A percentile compares a stretch with the other conserved stretches of the same genome.
These are phyloP conservation scores for Drosophila funebris DNA, from an alignment of 1,140 invertebrate genomes.

Conservation along the genomic window DNA sequence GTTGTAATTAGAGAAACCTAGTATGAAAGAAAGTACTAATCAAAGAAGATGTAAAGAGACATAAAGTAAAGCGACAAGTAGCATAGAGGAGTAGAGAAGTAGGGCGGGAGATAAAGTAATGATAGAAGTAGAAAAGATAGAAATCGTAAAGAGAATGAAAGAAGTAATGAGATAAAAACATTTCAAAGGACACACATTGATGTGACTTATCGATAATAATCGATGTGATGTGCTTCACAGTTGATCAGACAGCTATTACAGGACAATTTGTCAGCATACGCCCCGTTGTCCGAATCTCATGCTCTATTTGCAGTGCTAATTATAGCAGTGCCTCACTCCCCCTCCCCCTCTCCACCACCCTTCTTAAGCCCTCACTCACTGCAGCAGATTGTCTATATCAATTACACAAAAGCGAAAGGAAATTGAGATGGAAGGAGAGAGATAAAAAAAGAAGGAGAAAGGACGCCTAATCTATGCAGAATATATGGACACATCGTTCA, in stretches of 20 bases:
- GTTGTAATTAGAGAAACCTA: too few species aligned
- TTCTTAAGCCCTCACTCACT: background rate
- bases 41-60: too few species aligned
- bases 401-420: conserved; percentile 33
- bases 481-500: conserved; percentile 40
- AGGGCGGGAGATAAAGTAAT: too few species aligned
- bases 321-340: conserved; percentile 6
- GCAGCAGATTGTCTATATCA: conserved; percentile 55
- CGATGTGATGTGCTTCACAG: conserved; percentile 5
- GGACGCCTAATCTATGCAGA: conserved; percentile 41
- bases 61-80: too few species aligned
- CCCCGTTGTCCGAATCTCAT: conserved; percentile 24
- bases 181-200: too few species aligned
- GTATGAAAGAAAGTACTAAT: too few species aligned
- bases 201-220: background rate
- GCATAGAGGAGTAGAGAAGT: too few species aligned
- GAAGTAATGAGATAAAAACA: too few species aligned
- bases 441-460: background rate
- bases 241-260: background rate
- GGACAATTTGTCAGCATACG: conserved; percentile 23
- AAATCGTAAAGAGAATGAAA: too few species aligned
- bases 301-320: conserved; percentile 43
- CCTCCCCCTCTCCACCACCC: background rate
- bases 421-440: background rate
- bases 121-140: too few species aligned